Conservation (phyloP, 2,797 vertebrate species). For the Lindbergichthys nudifrons region DNA sequence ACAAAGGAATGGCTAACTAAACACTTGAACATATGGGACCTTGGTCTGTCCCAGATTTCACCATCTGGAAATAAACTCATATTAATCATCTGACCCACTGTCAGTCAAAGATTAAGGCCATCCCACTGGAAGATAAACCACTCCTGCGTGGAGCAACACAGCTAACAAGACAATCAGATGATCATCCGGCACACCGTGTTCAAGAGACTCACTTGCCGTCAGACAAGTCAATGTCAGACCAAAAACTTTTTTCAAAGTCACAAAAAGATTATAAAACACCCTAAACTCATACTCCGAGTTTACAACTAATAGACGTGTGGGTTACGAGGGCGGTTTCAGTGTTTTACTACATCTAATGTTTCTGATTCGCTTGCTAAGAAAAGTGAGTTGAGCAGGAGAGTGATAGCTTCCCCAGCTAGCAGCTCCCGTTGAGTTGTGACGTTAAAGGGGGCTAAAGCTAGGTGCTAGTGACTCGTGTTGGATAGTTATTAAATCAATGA, state of each 20-base stretch:
- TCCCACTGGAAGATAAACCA: conserved; percentile 53
- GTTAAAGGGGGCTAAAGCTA: conserved; percentile 33
- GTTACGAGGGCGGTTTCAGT: not conserved
- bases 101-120: conserved; percentile 36
- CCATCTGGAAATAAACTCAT: conserved; percentile 20
- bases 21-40: not conserved
- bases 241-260: conserved; percentile 74
- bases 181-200: conserved; percentile 50
- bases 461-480: conserved; percentile 17
- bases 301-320: not conserved
- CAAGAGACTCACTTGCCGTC: conserved; percentile 35
- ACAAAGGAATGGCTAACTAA: not conserved
- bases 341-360: not conserved
- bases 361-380: conserved; percentile 20
- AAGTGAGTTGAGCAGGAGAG: conserved; percentile 62
- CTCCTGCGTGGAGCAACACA: conserved; percentile 59
- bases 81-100: conserved; percentile 6
- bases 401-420: conserved; percentile 65
- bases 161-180: conserved; percentile 55
- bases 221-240: conserved; percentile 53
- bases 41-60: not conserved
- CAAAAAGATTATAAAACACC: conserved; percentile 21
- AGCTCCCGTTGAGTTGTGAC: conserved; percentile 57
- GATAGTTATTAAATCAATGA: not conserved
- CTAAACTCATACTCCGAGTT: too few relatives aligned